Conservation (phyloP, 2,888 invertebrate genomes). For the Trichogramma evanescens region DNA sequence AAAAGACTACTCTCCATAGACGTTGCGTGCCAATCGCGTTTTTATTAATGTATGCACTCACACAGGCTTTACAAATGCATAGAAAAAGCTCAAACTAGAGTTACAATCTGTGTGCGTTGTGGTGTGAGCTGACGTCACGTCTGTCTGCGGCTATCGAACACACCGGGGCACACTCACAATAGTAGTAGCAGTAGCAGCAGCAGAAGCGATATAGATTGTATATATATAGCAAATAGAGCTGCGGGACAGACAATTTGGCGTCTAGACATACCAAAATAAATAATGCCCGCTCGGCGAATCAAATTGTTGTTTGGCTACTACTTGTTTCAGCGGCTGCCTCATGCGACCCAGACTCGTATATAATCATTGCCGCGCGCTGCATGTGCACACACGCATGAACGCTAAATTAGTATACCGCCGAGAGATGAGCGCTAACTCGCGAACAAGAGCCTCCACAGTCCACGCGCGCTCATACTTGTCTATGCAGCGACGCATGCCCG, state of each 20-base stretch:
- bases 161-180: neutral
- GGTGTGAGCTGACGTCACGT: constrained; percentile 19
- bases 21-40: too few relatives aligned
- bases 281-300: constrained; percentile 37
- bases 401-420: too few relatives aligned
- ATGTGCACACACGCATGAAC: too few relatives aligned
- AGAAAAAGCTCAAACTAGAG: too few relatives aligned
- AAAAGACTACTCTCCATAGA: too few relatives aligned
- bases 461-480: too few relatives aligned
- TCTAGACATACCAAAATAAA: constrained; percentile 46
- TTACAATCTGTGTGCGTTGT: too few relatives aligned
- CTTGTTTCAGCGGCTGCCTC: neutral
- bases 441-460: too few relatives aligned
- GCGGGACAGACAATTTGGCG: constrained; percentile 44
- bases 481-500: too few relatives aligned
- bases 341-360: constrained; percentile 9
- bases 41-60: too few relatives aligned
- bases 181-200: constrained; percentile 5
- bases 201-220: neutral
- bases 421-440: too few relatives aligned
- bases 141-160: constrained; percentile 18
- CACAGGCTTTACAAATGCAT: too few relatives aligned
- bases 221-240: neutral
- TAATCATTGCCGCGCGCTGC: constrained; percentile 12
- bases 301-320: constrained; percentile 36